A percentile compares a stretch with the other conserved stretches of the same genome.
These are phyloP conservation scores for Apolygus lucorum DNA, from an alignment of 1,140 invertebrate genomes.

Conservation along the genomic window DNA sequence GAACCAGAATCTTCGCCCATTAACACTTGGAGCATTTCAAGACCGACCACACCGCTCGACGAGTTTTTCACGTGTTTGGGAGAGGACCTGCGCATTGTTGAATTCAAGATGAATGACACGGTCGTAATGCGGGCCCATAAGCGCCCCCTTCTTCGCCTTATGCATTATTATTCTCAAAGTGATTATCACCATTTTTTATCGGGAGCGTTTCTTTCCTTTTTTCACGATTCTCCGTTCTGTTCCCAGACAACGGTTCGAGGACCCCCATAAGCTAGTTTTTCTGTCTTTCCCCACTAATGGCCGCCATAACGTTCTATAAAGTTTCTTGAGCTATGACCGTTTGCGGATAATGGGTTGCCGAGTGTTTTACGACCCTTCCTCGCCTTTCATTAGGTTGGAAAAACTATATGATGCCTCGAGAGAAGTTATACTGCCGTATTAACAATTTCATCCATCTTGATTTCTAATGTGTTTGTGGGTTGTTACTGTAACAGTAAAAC, in stretches of 20 bases:
- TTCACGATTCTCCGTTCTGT: no score
- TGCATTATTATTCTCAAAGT: slow-evolving; percentile 6
- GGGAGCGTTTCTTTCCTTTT: no score
- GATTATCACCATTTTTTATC: background rate
- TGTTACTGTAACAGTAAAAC: no score
- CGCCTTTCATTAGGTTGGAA: background rate
- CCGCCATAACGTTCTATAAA: background rate
- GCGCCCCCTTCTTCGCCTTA: background rate
- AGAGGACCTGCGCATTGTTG: no score
- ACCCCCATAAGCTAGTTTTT: no score
- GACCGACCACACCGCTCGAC: background rate
- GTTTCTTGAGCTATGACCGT: background rate
- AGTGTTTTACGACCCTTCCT: background rate
- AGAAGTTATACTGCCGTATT: no score
- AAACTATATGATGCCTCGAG: no score
- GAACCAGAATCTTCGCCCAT: background rate
- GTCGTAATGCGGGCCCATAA: slow-evolving; percentile 14
- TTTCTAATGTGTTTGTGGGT: no score
- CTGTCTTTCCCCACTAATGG: background rate
- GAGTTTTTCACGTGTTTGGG: background rate
- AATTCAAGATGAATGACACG: background rate
- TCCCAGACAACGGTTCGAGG: no score
- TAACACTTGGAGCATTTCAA: slow-evolving; percentile 5
- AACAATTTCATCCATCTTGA: no score
- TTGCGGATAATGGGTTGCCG: background rate